phyloP scores from a whole-genome alignment of 2,888 invertebrate genomes.

The Gymnocheta viridis region DNA sequence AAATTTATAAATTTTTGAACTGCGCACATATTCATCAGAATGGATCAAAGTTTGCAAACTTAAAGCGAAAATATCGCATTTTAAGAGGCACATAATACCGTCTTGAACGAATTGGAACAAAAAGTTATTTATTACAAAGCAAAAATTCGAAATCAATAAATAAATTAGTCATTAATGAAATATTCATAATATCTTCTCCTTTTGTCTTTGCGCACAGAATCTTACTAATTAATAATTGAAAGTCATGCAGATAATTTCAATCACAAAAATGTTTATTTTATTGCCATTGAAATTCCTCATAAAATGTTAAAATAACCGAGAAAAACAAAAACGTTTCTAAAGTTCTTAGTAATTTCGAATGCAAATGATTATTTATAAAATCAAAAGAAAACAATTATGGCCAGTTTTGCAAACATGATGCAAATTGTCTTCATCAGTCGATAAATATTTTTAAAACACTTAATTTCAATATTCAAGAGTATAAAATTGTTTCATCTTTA shows the following conservation, averaged over 20 bases:
- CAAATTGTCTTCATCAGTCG: constrained; percentile 65
- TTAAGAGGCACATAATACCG: too few relatives aligned
- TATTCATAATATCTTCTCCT: too few relatives aligned
- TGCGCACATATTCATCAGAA: too few relatives aligned
- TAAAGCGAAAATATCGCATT: too few relatives aligned
- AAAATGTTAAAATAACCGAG: neutral
- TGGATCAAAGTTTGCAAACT: too few relatives aligned
- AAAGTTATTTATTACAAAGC: too few relatives aligned
- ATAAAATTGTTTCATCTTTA: constrained; percentile 60
- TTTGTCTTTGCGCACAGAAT: too few relatives aligned
- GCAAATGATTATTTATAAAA: neutral
- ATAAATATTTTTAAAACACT: constrained; percentile 62
- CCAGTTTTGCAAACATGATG: constrained; percentile 29
- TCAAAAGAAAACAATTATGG: neutral
- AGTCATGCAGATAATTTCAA: neutral
- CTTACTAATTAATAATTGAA: neutral
- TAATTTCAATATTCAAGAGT: constrained; percentile 57
- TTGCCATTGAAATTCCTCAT: neutral
- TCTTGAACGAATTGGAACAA: too few relatives aligned
- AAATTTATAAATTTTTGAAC: too few relatives aligned
- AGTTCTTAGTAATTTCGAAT: neutral
- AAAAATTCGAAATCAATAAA: too few relatives aligned
- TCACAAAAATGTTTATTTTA: neutral
- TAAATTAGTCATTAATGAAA: too few relatives aligned
- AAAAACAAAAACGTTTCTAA: neutral